Base-by-base conservation (phyloP, 1,140 invertebrate species). In the Bombus confusus region DNA sequence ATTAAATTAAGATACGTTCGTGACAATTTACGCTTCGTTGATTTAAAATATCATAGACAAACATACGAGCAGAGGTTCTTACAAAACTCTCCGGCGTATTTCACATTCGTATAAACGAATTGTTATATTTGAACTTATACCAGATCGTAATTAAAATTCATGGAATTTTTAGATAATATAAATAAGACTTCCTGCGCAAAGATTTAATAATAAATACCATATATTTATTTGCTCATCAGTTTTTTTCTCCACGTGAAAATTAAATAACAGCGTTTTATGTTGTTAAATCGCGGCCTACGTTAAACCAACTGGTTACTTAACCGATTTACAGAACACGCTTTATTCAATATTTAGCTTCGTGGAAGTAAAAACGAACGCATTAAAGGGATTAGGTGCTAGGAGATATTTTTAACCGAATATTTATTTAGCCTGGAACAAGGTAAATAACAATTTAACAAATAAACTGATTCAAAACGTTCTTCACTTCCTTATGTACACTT, bases 401-500 rank as follows among this genome's bases (percentile, higher is more conserved):
- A 41, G 3, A 12, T 15, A 37, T 43, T 62, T 71, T 39, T 52
- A 34, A 43, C 0, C 15, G 15, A 10, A 47, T 31, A 52, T 85
- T 85, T 85, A 85, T 85, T 85, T 72, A 47, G 13, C 37, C 52
- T 13, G 25, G 28, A 75, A 57, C 79, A 13, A 64, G n/a, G 15
- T 22, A 57, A 66, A 31, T 37, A 83, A 78, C 74, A 78, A 78
- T 78, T 64, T 66, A 81, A 72, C 31, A 22, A 66, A 47, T 37
- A 83, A 2, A 43, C 9, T 31, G n/a, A 57, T 57, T 22, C n/a
- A 57, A 31, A 47, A 12, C 9, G 41, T 39, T 6, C 62, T 41
- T 37, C 18, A 37, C 39, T 72, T 59, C 6, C 28, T 62, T 85
- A 85, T 85, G 41, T 85, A 85, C 83, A 85, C 28, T 83, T 15